phyloP scores from a whole-genome alignment of 2,797 vertebrate genomes.

The Sebastes glaucus region DNA sequence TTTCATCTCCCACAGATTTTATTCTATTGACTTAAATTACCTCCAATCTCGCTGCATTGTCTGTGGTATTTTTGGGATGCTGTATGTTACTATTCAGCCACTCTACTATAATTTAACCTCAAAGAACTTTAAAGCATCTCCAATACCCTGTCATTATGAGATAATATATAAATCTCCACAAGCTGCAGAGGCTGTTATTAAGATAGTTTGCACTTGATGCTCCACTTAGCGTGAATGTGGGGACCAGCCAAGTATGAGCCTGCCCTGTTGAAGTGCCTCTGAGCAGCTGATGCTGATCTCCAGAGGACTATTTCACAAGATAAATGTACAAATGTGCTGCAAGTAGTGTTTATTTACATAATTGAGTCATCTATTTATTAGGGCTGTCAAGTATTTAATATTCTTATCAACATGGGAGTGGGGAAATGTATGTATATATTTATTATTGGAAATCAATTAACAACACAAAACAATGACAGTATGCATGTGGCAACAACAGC shows the following conservation, averaged over 20 bases:
- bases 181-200: constrained; percentile 13
- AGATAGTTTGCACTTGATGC: neutral
- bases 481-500: too few species aligned
- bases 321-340: neutral
- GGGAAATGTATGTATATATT: too few species aligned
- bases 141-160: neutral
- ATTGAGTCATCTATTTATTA: neutral
- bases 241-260: neutral
- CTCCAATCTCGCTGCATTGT: neutral
- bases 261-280: neutral
- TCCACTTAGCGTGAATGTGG: neutral
- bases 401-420: too few species aligned
- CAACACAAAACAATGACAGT: too few species aligned
- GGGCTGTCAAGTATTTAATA: too few species aligned
- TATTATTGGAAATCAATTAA: too few species aligned
- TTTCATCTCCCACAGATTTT: constrained; percentile 17
- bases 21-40: constrained; percentile 5
- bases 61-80: constrained; percentile 13
- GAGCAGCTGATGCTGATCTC: neutral
- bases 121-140: neutral
- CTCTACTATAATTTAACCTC: constrained; percentile 14
- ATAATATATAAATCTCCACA: neutral
- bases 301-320: neutral
- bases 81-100: neutral
- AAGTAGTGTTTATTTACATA: neutral